These are phyloP conservation scores for Oryzias dopingdopingensis DNA, from an alignment of 2,797 vertebrate genomes.

Conservation along the genomic window DNA sequence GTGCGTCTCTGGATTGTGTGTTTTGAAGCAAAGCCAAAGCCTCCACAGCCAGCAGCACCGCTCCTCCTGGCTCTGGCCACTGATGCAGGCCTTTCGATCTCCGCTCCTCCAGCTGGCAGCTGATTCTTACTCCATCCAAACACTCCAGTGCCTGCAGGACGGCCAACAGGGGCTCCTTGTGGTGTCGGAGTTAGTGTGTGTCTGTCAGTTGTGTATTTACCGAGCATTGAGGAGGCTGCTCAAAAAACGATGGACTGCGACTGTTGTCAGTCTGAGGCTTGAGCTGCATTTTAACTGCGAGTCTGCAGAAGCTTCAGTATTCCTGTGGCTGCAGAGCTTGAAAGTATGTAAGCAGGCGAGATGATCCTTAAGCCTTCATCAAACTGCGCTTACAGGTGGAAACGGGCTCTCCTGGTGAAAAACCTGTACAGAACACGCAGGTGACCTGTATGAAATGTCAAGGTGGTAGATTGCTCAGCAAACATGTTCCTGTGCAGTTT, in stretches of 20 bases:
- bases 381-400: no score
- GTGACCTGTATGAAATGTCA: no score
- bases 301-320: conserved; percentile 1
- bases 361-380: no score
- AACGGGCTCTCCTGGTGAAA: no score
- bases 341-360: no score
- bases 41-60: conserved; percentile 60
- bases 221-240: conserved; percentile 48
- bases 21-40: conserved; percentile 56
- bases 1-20: conserved; percentile 29
- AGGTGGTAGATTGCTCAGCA: no score
- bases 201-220: conserved; percentile 27
- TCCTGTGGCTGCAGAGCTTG: no score
- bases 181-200: conserved; percentile 40
- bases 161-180: conserved; percentile 70
- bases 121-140: conserved; percentile 59
- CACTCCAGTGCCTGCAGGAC: conserved; percentile 65
- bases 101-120: conserved; percentile 65
- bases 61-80: conserved; percentile 57
- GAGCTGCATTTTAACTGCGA: conserved; percentile 16
- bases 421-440: no score
- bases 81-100: conserved; percentile 62
- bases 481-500: no score
- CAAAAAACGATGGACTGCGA: conserved; percentile 50
- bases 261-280: conserved; percentile 36